Evolutionary conservation across 2,113 vertebrate genomes (phyloP).

Genomic region (Cervus canadensis): DNA sequence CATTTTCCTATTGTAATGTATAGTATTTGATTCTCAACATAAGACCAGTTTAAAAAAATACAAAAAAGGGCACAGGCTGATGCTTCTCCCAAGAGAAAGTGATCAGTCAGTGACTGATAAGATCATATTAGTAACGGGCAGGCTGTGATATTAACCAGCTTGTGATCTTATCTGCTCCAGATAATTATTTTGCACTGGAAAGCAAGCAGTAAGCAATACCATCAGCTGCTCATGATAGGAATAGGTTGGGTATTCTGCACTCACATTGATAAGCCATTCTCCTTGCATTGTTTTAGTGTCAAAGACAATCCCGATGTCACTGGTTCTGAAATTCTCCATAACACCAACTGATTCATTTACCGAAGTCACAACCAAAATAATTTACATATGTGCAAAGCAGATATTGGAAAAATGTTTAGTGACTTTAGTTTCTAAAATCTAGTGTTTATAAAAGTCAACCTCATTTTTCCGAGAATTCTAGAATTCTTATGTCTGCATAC

Average conservation of each 20-base stretch:
- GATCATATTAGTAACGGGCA: conserved; percentile 66
- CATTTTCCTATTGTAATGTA: conserved; percentile 24
- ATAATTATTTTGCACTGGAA: conserved; percentile 50
- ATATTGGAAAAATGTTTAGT: neutral
- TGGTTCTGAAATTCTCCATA: neutral
- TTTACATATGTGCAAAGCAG: neutral
- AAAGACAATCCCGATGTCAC: neutral
- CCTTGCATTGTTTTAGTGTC: neutral
- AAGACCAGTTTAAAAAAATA: neutral
- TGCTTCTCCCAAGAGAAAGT: conserved; percentile 67
- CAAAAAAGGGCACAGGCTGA: neutral
- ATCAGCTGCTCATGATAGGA: neutral
- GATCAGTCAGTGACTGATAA: conserved; percentile 75
- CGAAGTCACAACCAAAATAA: neutral
- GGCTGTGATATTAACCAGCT: conserved; percentile 61
- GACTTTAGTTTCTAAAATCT: neutral
- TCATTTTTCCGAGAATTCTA: neutral
- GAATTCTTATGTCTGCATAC: neutral
- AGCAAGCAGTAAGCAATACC: conserved; percentile 46
- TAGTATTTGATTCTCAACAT: neutral
- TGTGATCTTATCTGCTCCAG: conserved; percentile 67
- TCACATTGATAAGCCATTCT: neutral
- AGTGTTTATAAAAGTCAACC: neutral
- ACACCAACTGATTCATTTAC: neutral
- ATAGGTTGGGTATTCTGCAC: neutral